phyloP scores from a whole-genome alignment of 2,113 vertebrate genomes.

The Numenius arquata region DNA sequence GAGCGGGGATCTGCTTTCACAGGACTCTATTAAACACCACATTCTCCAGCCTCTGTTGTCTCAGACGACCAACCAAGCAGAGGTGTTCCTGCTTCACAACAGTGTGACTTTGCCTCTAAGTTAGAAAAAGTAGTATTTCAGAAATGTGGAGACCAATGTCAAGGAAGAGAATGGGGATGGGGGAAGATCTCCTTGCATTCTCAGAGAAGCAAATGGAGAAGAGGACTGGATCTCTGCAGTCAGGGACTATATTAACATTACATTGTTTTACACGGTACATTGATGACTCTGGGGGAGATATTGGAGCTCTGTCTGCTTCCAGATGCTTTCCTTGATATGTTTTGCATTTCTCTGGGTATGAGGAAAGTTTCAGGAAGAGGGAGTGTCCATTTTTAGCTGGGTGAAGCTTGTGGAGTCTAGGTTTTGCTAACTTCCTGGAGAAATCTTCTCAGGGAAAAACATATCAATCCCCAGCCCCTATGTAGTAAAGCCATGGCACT shows the following conservation, averaged over 20 bases:
- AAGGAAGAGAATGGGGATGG: neutral
- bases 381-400: neutral
- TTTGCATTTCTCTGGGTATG: neutral
- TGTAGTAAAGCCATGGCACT: neutral
- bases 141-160: neutral
- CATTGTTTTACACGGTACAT: neutral
- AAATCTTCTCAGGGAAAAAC: slow-evolving; percentile 18
- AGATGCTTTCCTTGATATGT: neutral
- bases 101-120: neutral
- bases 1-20: neutral
- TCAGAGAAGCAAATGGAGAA: neutral
- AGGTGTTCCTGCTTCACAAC: neutral
- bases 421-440: slow-evolving; percentile 20
- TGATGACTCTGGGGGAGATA: neutral
- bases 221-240: neutral
- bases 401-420: neutral
- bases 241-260: neutral
- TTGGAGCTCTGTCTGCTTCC: neutral
- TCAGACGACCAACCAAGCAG: neutral
- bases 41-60: neutral
- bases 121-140: neutral
- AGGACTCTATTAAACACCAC: neutral
- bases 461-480: neutral
- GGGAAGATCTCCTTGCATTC: neutral
- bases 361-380: neutral